phyloP scores from a whole-genome alignment of 2,113 vertebrate genomes.

The Phalacrocorax aristotelis region DNA sequence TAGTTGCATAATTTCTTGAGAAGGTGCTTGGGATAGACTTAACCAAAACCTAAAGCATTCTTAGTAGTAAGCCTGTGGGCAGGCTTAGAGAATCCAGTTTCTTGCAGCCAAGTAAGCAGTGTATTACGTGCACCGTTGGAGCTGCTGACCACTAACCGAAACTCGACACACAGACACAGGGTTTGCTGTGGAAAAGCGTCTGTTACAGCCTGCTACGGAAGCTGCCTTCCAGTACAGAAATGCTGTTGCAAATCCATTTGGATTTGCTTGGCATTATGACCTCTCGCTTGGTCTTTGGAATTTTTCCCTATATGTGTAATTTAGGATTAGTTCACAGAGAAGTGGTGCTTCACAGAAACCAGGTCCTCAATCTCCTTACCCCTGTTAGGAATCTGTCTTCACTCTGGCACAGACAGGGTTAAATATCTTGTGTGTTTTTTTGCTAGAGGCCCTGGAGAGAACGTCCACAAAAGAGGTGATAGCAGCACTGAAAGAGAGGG shows the following conservation, averaged over 20 bases:
- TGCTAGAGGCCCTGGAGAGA: no score
- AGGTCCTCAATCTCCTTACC: background rate
- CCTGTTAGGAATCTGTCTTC: background rate
- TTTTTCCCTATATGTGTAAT: background rate
- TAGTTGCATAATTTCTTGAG: background rate
- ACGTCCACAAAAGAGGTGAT: background rate
- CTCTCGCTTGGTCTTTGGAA: background rate
- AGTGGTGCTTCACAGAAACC: background rate
- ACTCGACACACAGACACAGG: background rate
- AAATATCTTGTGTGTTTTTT: background rate
- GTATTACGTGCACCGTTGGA: background rate
- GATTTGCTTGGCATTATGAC: background rate
- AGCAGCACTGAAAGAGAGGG: background rate
- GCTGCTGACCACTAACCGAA: background rate
- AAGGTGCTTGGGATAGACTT: background rate
- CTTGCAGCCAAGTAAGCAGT: background rate
- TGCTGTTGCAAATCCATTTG: background rate
- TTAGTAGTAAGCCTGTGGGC: background rate
- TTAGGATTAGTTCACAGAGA: background rate
- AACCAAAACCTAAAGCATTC: background rate
- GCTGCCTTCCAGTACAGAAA: background rate
- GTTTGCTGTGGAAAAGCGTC: background rate
- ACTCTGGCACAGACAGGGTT: no score
- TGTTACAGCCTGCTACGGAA: background rate
- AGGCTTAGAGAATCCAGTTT: background rate